Base-by-base conservation (phyloP, 1,140 invertebrate genomes). In the Pseudomyrmex flavicornis region DNA sequence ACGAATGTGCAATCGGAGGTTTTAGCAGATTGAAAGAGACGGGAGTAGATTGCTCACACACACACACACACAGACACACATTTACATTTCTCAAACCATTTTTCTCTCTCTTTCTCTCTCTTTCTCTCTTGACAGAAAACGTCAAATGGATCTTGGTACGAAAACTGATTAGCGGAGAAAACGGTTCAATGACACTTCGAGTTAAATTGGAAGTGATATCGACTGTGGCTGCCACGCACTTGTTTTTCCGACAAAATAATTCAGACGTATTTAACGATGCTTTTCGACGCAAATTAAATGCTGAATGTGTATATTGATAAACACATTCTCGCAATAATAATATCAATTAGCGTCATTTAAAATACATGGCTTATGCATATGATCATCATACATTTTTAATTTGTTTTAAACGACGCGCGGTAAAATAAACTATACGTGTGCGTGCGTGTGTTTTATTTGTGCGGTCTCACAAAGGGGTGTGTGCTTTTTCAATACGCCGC, bases 241-340 rank as follows among this genome's bases (percentile, higher is more conserved):
- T 80, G 54, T 80, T 80, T 80, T 59, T 72, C 56, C 56, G 15
- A 59, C 66, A 68, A 72, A 80, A 80, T 80, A 79, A 79, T 79
- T 79, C 76, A 70, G 44, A 9, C 35, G 20, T 59, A 35, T 80
- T 80, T 72, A 80, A 80, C 54, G 56, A 80, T 72, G 66, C 52
- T 59, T 26, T 35, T 10, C 20, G 22, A 70, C 35, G 63, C 52
- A 70, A 80, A 80, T 80, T 70, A 70, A 80, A 80, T 70, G 66
- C 44, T 72, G 20, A n/a, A 7, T 7, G 35, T 35, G 35, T 35
- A 80, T 80, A 80, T 80, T 70, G 76, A 80, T 80, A 80, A 80
- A 80, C 22, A 70, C 54, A 76, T 66, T 54, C 10, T 44, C 35
- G 50, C 52, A 80, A 80, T 80, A 70, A 79, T 79, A 69, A 69